A percentile compares a stretch with the other conserved stretches of the same genome.
Conservation (phyloP, 2,797 vertebrate species). For the Neosilurus hyrtlii region DNA sequence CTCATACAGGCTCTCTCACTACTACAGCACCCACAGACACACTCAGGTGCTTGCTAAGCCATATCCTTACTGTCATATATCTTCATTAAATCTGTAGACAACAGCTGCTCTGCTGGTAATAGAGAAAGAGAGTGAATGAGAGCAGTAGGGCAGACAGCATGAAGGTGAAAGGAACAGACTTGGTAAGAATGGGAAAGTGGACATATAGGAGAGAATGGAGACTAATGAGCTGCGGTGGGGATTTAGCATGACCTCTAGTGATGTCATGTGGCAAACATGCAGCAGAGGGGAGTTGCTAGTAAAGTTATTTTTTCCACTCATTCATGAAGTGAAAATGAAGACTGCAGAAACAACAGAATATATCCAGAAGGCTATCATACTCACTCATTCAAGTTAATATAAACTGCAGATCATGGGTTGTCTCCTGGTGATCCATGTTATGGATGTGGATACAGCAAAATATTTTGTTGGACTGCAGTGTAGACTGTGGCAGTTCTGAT, state of each 20-base stretch:
- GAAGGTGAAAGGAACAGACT: background rate
- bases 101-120: slow-evolving; percentile 37
- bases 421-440: background rate
- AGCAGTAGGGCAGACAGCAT: slow-evolving; percentile 10
- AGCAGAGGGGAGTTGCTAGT: background rate
- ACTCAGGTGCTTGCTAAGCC: background rate
- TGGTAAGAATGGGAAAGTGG: slow-evolving; percentile 11
- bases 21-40: background rate
- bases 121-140: slow-evolving; percentile 14
- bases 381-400: background rate
- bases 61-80: slow-evolving; percentile 31
- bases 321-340: background rate
- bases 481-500: slow-evolving; percentile 2
- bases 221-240: background rate
- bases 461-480: background rate
- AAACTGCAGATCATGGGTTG: background rate
- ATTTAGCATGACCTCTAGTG: slow-evolving; percentile 41
- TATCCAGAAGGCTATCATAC: background rate
- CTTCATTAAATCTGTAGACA: slow-evolving; percentile 44
- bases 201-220: slow-evolving; percentile 14
- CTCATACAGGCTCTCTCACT: background rate
- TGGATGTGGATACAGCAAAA: background rate
- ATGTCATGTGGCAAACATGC: background rate
- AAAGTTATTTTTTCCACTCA: background rate
- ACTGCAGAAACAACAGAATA: background rate